Evolutionary conservation across 2,113 vertebrate species (phyloP).

Genomic region (Brevimyrus niger): DNA sequence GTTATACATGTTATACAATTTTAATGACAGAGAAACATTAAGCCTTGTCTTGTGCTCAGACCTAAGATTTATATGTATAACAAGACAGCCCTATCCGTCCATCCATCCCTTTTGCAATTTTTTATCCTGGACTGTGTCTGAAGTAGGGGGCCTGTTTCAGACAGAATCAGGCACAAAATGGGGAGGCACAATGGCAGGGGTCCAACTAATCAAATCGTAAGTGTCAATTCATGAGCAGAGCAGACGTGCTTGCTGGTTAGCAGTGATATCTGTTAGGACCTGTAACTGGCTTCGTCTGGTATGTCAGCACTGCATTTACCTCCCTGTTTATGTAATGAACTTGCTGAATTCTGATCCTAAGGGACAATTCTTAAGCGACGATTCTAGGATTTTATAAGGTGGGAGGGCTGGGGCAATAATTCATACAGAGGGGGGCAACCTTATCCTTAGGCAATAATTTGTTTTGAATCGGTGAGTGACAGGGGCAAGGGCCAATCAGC

Average conservation of each 20-base stretch:
- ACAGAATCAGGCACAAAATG: background rate
- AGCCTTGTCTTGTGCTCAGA: background rate
- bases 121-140: background rate
- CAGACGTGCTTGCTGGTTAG: background rate
- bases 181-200: background rate
- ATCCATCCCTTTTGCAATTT: background rate
- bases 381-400: background rate
- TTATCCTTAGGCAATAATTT: background rate
- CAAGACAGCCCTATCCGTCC: background rate
- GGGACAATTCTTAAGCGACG: no score
- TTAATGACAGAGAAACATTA: background rate
- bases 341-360: background rate
- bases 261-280: background rate
- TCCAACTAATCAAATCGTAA: background rate
- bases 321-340: background rate
- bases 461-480: background rate
- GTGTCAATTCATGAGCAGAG: background rate
- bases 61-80: background rate
- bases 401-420: background rate
- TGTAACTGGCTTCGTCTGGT: background rate
- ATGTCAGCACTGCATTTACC: background rate
- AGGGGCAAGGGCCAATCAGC: background rate
- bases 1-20: background rate
- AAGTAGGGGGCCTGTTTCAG: background rate
- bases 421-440: background rate